A percentile compares a stretch with the other conserved stretches of the same genome.
Conservation (phyloP, 2,113 vertebrate genomes). For the Toxotes jaculatrix region DNA sequence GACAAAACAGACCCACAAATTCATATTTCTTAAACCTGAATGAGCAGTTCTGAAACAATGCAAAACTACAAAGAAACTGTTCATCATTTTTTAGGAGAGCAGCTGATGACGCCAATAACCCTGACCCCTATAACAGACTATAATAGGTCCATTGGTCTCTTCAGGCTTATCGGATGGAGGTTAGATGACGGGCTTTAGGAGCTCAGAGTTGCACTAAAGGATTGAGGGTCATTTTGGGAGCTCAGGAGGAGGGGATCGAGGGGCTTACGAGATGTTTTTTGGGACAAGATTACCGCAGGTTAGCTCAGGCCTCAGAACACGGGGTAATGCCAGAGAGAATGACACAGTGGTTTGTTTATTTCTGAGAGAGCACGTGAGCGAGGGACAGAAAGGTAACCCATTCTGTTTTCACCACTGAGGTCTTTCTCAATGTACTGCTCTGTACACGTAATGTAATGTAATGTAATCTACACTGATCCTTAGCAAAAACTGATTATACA, state of each 20-base stretch:
- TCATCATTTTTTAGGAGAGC: not conserved
- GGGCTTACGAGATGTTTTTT: constrained; percentile 64
- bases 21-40: not conserved
- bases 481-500: not conserved
- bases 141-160: constrained; percentile 28
- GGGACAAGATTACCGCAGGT: constrained; percentile 66
- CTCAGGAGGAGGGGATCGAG: constrained; percentile 41
- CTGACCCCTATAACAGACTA: constrained; percentile 1
- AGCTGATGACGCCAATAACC: constrained; percentile 15
- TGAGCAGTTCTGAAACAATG: not conserved
- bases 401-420: not conserved
- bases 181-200: constrained; percentile 54
- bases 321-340: constrained; percentile 51
- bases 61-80: not conserved
- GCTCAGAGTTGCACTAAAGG: constrained; percentile 51
- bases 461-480: not conserved
- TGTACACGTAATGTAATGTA: no score
- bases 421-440: not conserved
- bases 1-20: not conserved
- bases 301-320: constrained; percentile 56
- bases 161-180: constrained; percentile 57
- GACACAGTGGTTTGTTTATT: constrained; percentile 26
- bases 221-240: constrained; percentile 63
- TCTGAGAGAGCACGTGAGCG: not conserved
- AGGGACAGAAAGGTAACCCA: not conserved